phyloP scores from a whole-genome alignment of 2,797 vertebrate genomes.

The Melanotaenia pygmaea region DNA sequence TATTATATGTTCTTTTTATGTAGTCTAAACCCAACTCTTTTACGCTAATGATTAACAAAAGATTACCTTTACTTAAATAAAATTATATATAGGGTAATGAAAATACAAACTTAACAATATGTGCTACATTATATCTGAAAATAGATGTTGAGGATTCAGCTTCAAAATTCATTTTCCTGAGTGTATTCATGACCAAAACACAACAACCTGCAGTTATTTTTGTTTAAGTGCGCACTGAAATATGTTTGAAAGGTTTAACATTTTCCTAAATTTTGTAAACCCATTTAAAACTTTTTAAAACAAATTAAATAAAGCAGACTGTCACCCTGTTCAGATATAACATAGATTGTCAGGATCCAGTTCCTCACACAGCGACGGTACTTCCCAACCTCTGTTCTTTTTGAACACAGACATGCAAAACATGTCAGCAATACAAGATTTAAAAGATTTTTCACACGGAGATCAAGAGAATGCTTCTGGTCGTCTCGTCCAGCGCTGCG shows the following conservation, averaged over 20 bases:
- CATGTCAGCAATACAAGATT: background rate
- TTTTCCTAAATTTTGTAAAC: background rate
- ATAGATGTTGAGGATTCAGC: background rate
- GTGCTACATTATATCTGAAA: background rate
- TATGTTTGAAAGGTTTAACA: background rate
- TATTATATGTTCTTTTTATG: too few relatives aligned
- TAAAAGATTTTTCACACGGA: background rate
- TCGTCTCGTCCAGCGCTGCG: background rate
- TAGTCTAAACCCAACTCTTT: too few relatives aligned
- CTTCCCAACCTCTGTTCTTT: background rate
- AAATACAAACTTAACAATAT: too few relatives aligned
- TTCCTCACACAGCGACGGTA: background rate
- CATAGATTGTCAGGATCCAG: background rate
- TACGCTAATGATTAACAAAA: too few relatives aligned
- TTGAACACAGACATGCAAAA: background rate
- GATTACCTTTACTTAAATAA: too few relatives aligned
- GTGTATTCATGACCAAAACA: background rate
- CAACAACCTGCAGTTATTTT: background rate
- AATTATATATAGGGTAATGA: too few relatives aligned
- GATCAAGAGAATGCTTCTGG: slow-evolving; percentile 2
- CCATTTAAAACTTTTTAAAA: background rate
- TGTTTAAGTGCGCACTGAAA: background rate
- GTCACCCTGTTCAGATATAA: background rate
- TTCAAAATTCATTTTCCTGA: background rate
- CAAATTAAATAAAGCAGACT: slow-evolving; percentile 1